Base-by-base conservation (phyloP, 1,140 invertebrate genomes). In the Patella vulgata region DNA sequence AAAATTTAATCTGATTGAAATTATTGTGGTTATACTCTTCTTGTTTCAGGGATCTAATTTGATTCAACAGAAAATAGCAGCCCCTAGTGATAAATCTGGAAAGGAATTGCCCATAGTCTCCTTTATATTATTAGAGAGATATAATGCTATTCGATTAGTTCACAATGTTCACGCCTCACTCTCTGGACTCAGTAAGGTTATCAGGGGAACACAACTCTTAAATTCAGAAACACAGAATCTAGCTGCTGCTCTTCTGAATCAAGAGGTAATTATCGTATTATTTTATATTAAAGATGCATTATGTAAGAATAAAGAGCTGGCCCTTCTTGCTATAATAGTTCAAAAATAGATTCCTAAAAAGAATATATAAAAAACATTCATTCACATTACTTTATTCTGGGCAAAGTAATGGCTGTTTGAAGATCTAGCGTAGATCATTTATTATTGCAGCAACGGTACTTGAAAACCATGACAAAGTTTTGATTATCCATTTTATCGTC, bases 171-270 rank as follows among this genome's bases (percentile, higher is more conserved):
- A 89, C 68, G 80, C 84, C 54, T 82, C 86, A 66, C 79, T 93
- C 57, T 87, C 87, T 17, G 71, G 77, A 57, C 76, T 93, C 3
- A 89, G 88, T 68, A 89, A 89, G 79, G 87, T 89, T 27, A 87
- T 89, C 59, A 84, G 89, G 65, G 89, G 89, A 21, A 85, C 84
- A 21, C 71, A 85, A 27, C 74, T 87, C 0, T 83, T 89, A 0
- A 87, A 86, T 19, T 78, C 80, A 19, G 85, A 87, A 47, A 85
- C 87, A n/a, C 74, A 87, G 27, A 67, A 84, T 42, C 70, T 89
- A 25, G 88, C 87, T 31, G 83, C 85, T 42, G 80, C 84, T 63
- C 82, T 91, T 27, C 71, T 90, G 6, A 86, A 85, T 46, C 86
- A 89, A 63, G 84, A 89, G 82, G 89, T 89, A 75, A 71, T 63